Conservation (phyloP, 2,888 invertebrate genomes). For the Dryadula phaetusa region DNA sequence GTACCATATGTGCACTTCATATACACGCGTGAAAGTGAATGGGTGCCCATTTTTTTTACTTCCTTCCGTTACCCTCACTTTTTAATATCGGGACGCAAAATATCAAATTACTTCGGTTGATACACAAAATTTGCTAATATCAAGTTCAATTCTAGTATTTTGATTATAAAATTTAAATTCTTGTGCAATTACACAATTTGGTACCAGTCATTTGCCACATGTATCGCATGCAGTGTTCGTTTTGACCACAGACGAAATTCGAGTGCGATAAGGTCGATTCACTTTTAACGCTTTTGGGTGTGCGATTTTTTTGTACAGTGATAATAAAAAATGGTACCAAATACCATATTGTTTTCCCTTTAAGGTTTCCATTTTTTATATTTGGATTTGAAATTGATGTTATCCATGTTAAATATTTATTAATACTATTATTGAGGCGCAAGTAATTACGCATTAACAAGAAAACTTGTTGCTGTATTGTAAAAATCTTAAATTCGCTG, state of each 20-base stretch:
- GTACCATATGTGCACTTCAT: conserved; percentile 67
- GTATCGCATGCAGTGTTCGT: conserved; percentile 71
- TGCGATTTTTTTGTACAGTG: conserved; percentile 56
- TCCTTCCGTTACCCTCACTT: conserved; percentile 82
- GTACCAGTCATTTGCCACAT: conserved; percentile 81
- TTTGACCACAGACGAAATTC: conserved; percentile 67
- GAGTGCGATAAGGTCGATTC: conserved; percentile 53
- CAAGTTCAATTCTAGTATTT: conserved; percentile 44
- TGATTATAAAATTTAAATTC: conserved; percentile 50
- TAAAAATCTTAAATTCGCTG: background rate
- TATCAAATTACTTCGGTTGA: conserved; percentile 76
- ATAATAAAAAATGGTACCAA: conserved; percentile 59
- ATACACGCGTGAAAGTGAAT: conserved; percentile 78
- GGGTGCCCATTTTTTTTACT: conserved; percentile 77
- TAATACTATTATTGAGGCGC: background rate
- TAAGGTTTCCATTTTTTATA: conserved; percentile 71
- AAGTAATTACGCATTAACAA: background rate
- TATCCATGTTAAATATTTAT: conserved; percentile 11
- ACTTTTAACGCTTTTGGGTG: conserved; percentile 69
- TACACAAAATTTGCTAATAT: conserved; percentile 32
- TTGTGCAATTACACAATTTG: conserved; percentile 50
- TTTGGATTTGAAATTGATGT: conserved; percentile 61
- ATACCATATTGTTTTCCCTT: conserved; percentile 73
- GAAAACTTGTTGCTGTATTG: background rate
- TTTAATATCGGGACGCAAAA: conserved; percentile 75